Percentiles rank a stretch among this genome's conserved stretches.
Evolutionary conservation across 2,797 vertebrate species (phyloP).

Genomic region (Sebastes minor): DNA sequence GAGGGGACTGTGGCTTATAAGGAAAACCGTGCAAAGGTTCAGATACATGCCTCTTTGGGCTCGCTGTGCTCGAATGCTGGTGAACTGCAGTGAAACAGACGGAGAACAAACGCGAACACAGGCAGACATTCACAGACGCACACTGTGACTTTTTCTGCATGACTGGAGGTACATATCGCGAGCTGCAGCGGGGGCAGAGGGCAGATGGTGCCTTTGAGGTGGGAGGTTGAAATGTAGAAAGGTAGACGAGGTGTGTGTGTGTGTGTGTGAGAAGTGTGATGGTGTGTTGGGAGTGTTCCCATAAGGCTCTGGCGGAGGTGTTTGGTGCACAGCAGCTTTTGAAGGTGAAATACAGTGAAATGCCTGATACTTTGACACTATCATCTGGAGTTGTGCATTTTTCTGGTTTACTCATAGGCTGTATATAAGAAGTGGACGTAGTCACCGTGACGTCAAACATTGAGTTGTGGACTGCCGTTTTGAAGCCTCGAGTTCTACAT

Average conservation of each 20-base stretch:
- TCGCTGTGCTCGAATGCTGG: not conserved
- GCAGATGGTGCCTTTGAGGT: constrained; percentile 73
- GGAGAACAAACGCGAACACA: constrained; percentile 58
- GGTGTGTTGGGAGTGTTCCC: not conserved
- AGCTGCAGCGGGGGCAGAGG: constrained; percentile 61
- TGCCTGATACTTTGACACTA: not conserved
- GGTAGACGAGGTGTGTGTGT: constrained; percentile 12
- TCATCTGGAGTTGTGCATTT: not conserved
- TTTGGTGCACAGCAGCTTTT: constrained; percentile 15
- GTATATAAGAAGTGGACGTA: no score
- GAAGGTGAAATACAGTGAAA: not conserved
- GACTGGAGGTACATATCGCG: constrained; percentile 53
- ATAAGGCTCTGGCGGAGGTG: constrained; percentile 12
- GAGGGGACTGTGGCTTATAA: not conserved
- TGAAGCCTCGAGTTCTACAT: no score
- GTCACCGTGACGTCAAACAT: no score
- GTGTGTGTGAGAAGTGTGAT: not conserved
- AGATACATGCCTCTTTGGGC: constrained; percentile 15
- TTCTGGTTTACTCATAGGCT: not conserved
- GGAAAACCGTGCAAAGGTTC: constrained; percentile 19
- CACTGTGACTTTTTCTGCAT: constrained; percentile 72
- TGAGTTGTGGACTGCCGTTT: no score
- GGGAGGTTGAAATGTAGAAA: constrained; percentile 56
- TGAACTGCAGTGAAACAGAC: constrained; percentile 60
- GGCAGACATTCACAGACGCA: constrained; percentile 57